These are phyloP conservation scores for Brachypteracias leptosomus DNA, from an alignment of 2,113 vertebrate genomes.

Conservation along the genomic window DNA sequence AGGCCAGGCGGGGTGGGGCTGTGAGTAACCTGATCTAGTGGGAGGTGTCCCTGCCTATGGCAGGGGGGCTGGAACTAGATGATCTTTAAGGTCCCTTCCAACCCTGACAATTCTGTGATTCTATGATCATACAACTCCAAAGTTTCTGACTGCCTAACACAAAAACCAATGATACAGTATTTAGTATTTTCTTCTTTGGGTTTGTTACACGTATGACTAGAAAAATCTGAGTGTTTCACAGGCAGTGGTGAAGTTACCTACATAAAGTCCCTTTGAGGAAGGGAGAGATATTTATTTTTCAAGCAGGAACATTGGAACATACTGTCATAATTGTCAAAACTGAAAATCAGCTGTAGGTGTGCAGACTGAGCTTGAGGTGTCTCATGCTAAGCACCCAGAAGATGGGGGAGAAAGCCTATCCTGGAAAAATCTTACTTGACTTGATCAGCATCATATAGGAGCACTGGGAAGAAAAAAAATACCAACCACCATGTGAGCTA, in stretches of 20 bases:
- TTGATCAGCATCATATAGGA: neutral
- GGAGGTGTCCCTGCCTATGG: no score
- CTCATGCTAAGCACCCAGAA: neutral
- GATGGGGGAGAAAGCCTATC: fast-evolving
- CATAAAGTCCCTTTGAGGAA: neutral
- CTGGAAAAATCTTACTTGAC: neutral
- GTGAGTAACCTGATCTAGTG: no score
- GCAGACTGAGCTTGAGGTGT: neutral
- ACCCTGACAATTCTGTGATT: no score
- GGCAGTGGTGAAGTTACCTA: neutral
- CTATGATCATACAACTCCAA: neutral
- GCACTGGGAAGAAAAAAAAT: neutral
- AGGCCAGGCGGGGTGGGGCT: no score
- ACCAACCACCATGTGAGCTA: neutral
- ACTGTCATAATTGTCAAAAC: neutral
- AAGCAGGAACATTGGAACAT: neutral
- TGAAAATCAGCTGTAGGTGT: neutral
- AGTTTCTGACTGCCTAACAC: neutral
- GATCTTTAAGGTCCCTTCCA: no score
- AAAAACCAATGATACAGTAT: neutral
- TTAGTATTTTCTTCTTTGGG: neutral
- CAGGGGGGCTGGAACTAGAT: no score
- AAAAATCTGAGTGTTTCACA: neutral
- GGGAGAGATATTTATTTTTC: neutral
- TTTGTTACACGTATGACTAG: neutral